These are phyloP conservation scores for Eilema griseolum DNA, from an alignment of 2,888 invertebrate genomes.

Conservation along the genomic window DNA sequence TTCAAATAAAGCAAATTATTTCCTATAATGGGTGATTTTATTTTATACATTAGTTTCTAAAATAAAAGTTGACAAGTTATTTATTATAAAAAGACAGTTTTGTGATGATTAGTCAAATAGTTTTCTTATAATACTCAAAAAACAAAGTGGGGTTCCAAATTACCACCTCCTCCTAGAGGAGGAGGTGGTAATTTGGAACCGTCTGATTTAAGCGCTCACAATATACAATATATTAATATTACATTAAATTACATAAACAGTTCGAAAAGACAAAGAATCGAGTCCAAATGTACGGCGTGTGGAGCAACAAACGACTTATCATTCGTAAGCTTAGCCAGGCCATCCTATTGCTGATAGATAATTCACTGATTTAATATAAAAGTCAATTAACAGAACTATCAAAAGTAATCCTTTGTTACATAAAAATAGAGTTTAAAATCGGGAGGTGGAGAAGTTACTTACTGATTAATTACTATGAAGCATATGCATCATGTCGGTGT, in stretches of 20 bases:
- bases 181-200: too few relatives aligned
- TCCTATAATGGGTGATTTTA: too few relatives aligned
- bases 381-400: slow-evolving; percentile 6
- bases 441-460: slow-evolving; percentile 15
- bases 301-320: slow-evolving; percentile 54
- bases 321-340: slow-evolving; percentile 60
- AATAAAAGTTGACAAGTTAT: too few relatives aligned
- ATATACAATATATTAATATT: background rate
- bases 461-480: slow-evolving; percentile 22
- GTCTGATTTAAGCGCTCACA: background rate
- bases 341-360: slow-evolving; percentile 55
- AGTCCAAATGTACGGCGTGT: slow-evolving; percentile 24
- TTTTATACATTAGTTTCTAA: too few relatives aligned
- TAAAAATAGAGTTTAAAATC: slow-evolving; percentile 4
- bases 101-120: too few relatives aligned
- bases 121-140: too few relatives aligned
- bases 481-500: slow-evolving; percentile 53
- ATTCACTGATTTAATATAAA: slow-evolving; percentile 27
- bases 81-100: too few relatives aligned
- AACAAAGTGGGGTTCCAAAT: too few relatives aligned
- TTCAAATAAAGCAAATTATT: too few relatives aligned
- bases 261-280: slow-evolving; percentile 32
- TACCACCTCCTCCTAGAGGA: too few relatives aligned
- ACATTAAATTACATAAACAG: slow-evolving; percentile 23
- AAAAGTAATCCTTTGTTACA: slow-evolving; percentile 4